Evolutionary conservation across 2,888 invertebrate genomes (phyloP).

Genomic region (Eilema caniola): DNA sequence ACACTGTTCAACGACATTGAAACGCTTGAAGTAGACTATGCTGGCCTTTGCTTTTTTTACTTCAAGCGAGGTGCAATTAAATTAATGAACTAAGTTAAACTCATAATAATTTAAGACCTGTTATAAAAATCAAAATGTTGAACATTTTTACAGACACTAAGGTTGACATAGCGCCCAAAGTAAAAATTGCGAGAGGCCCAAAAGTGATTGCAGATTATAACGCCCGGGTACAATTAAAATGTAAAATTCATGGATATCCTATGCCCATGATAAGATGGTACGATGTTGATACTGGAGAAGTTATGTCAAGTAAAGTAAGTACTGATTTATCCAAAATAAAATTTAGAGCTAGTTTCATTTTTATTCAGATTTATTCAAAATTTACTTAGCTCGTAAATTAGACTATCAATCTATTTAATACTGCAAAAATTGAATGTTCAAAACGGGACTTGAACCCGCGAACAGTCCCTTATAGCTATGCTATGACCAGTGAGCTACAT

Average conservation of each 20-base stretch:
- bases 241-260: conserved; percentile 65
- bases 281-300: conserved; percentile 45
- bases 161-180: conserved; percentile 45
- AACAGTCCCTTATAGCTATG: too few species aligned
- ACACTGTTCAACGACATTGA: too few species aligned
- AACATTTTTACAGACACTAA: conserved; percentile 39
- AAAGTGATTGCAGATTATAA: conserved; percentile 47
- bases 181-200: conserved; percentile 50
- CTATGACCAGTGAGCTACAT: too few species aligned
- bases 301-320: conserved; percentile 51
- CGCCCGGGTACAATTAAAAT: conserved; percentile 56
- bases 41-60: background rate
- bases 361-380: too few species aligned
- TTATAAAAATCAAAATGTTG: too few species aligned
- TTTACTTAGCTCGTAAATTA: too few species aligned
- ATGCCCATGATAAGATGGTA: conserved; percentile 64
- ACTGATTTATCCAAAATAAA: too few species aligned
- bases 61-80: background rate
- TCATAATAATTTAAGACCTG: too few species aligned
- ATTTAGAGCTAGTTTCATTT: background rate
- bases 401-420: too few species aligned
- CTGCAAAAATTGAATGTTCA: too few species aligned
- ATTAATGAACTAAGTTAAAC: background rate
- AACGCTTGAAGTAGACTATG: background rate
- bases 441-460: too few species aligned